Evolutionary conservation across 1,140 invertebrate genomes (phyloP), one percentile per base, ranked within the genome.

Genomic region (Aplysia californica): DNA sequence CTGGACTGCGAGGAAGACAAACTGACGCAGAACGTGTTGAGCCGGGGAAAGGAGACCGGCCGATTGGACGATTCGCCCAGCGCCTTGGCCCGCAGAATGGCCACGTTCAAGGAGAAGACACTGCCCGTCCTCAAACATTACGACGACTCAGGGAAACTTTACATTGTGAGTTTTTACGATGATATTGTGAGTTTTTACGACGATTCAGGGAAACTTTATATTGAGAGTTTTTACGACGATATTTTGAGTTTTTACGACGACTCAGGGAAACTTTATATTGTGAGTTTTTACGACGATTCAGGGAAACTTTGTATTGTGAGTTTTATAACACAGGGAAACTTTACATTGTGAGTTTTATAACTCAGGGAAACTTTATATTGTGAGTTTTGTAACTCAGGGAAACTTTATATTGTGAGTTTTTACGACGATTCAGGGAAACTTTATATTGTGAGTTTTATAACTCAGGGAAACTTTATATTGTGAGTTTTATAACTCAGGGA

Each of bases 121-220:
- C 90, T 97, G 71, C 96, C 96, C 0, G 95, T 96, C 93, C 91
- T 97, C 29, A 97, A 96, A 88, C 91, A 84, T 0, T 90, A 96
- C 85, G 96, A 97, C 80, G 94, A 93, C 75, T 92, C 94, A 69
- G 84, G 83, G 29, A 85, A 86, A 81, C 71, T 88, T 18, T 81
- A 82, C 65, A 77, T 88, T 35, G 84, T 89, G 73, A 65, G 76
- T 72, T 44, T 33, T 61, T 33, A 2, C 26, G 21, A 38, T 2
- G 39, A 66, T 36, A 39, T 20, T 38, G 35, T 36, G 2, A 10
- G 58, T 2, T 29, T 6, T 31, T 23, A 66, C n/a, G 23, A 36
- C 6, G 26, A 21, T 61, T 6, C 10, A 21, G 6, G 26, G 58
- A 10, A 61, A 61, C 10, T 10, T 61, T 21, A 61, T 26, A 61